These are phyloP conservation scores for Charaxes varanes DNA, from an alignment of 1,140 invertebrate genomes.

Conservation along the genomic window DNA sequence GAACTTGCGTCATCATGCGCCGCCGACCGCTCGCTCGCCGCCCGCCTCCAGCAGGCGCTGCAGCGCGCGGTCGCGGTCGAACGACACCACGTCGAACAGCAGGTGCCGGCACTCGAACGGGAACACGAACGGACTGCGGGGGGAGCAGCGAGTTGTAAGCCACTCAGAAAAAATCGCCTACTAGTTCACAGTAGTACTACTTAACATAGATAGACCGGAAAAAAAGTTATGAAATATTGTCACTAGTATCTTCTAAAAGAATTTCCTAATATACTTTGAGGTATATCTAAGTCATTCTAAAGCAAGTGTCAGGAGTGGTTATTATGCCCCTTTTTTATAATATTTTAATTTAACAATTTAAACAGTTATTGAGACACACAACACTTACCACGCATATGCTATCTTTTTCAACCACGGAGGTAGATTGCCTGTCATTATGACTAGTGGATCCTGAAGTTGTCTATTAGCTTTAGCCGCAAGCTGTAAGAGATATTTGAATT, in stretches of 20 bases:
- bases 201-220: too few relatives aligned
- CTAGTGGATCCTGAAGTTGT: slow-evolving; percentile 96
- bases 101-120: slow-evolving; percentile 97
- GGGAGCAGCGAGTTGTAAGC: too few relatives aligned
- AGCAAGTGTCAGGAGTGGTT: too few relatives aligned
- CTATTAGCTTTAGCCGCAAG: slow-evolving; percentile 96
- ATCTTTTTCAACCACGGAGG: slow-evolving; percentile 97
- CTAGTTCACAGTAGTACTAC: too few relatives aligned
- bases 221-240: too few relatives aligned
- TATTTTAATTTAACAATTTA: too few relatives aligned
- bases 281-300: too few relatives aligned
- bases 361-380: background rate
- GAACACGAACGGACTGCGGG: slow-evolving; percentile 90
- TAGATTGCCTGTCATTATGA: slow-evolving; percentile 98
- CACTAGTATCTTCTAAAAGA: too few relatives aligned
- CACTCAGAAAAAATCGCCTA: too few relatives aligned
- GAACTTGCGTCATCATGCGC: slow-evolving; percentile 36
- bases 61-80: slow-evolving; percentile 95
- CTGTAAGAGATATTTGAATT: slow-evolving; percentile 74
- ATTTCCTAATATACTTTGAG: too few relatives aligned
- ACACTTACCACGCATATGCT: slow-evolving; percentile 86
- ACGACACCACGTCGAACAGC: slow-evolving; percentile 96
- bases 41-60: slow-evolving; percentile 91
- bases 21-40: slow-evolving; percentile 57
- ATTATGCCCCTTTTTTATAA: too few relatives aligned